Evolutionary conservation across 2,888 invertebrate genomes (phyloP), one percentile per base, ranked within the genome.

Genomic region (Ypsolopha scabrella): DNA sequence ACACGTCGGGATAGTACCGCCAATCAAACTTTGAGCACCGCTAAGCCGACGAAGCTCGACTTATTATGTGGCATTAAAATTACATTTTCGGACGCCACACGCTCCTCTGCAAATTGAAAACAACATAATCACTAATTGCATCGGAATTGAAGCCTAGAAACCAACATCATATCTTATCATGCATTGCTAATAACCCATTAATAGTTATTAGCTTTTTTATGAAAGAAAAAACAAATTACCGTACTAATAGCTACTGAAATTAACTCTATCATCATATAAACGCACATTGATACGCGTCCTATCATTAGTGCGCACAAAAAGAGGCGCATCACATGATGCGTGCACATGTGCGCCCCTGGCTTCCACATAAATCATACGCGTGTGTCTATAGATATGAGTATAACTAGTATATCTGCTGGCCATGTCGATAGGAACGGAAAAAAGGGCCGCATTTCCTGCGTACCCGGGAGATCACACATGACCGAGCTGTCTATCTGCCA

Each of bases 401-500:
- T 65, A 64, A 65, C 70, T 64, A 72, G 70, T 75, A 73, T 65
- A 64, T 65, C 70, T 64, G 71, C 70, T 74, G 78, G 76, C 75
- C 70, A 72, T 70, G 76, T 81, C 79, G 80, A 82, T 77, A 77
- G 71, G 80, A 54, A 51, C 51, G 80, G 81, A 85, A 85, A 85
- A 86, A 86, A 70, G 71, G 75, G 75, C 64, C 80, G 75, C 55
- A 75, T 75, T 86, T 83, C 82, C 83, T 80, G 80, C 70, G 51
- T 41, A 47, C 45, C 52, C 75, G 72, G 76, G 79, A 80, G 82
- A 85, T 85, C 86, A 86, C 86, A 86, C 86, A 86, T 85, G 86
- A 85, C 86, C 83, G 83, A 80, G 74, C 82, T 85, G 86, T 86
- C 86, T 85, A 85, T 86, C 86, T 85, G 86, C 86, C 86, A 83